Percentiles rank a stretch among this genome's conserved stretches.
phyloP scores from a whole-genome alignment of 1,140 invertebrate species.

The Macrocentrus cingulum region DNA sequence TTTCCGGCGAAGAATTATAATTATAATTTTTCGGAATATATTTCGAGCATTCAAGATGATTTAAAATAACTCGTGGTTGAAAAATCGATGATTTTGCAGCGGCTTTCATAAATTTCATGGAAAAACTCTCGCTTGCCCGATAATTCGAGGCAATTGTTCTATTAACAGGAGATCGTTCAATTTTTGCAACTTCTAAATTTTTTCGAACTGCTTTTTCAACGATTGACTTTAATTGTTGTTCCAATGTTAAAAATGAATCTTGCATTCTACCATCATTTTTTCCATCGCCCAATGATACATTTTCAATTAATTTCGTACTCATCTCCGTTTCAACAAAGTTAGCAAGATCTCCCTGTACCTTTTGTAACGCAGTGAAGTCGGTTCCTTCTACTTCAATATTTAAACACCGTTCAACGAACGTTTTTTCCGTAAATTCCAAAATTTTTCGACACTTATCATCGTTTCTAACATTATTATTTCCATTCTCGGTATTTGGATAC shows the following conservation, averaged over 20 bases:
- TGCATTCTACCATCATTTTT: constrained; percentile 9
- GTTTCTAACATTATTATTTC: constrained; percentile 50
- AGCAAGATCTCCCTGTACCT: constrained; percentile 45
- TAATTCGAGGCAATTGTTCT: not conserved
- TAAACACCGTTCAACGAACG: constrained; percentile 45
- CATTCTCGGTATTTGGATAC: constrained; percentile 39
- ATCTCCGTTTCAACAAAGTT: constrained; percentile 49
- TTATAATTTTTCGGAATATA: too few relatives aligned
- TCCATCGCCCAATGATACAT: constrained; percentile 11
- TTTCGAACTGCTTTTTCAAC: constrained; percentile 49
- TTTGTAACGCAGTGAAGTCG: constrained; percentile 41
- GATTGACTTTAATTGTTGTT: constrained; percentile 48
- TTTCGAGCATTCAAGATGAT: constrained; percentile 40
- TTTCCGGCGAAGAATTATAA: not conserved
- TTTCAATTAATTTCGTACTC: constrained; percentile 32
- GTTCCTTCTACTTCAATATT: constrained; percentile 52
- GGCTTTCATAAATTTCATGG: constrained; percentile 38
- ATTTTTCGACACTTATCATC: constrained; percentile 48
- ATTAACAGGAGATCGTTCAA: not conserved
- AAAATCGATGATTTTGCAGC: constrained; percentile 42
- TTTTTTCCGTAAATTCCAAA: constrained; percentile 33
- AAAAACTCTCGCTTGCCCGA: constrained; percentile 30
- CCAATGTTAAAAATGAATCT: constrained; percentile 38
- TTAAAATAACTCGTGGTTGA: constrained; percentile 47
- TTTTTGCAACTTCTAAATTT: constrained; percentile 39